Evolutionary conservation across 2,113 vertebrate species (phyloP).

Genomic region (Vulpes vulpes): DNA sequence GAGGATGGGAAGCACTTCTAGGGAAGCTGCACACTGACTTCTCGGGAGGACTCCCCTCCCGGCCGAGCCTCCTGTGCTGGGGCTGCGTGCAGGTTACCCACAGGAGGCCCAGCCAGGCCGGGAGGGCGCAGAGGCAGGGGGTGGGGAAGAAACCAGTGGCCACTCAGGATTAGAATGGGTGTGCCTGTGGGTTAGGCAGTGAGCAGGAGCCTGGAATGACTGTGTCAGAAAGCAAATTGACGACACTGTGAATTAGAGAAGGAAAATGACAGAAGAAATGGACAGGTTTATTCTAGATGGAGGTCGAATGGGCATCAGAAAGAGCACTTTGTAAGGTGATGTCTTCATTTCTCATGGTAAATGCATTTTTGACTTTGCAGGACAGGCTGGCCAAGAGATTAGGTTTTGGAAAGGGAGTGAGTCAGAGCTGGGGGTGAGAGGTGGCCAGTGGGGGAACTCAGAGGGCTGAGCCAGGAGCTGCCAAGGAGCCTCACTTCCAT

Average conservation of each 20-base stretch:
- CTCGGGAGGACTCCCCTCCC: slow-evolving; percentile 78
- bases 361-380: slow-evolving; percentile 77
- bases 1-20: slow-evolving; percentile 46
- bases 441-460: neutral
- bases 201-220: slow-evolving; percentile 78
- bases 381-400: slow-evolving; percentile 24
- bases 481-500: neutral
- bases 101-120: neutral
- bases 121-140: neutral
- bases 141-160: neutral
- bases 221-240: slow-evolving; percentile 87
- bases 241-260: slow-evolving; percentile 84
- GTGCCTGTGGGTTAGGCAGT: slow-evolving; percentile 79
- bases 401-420: neutral
- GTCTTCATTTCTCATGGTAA: slow-evolving; percentile 83
- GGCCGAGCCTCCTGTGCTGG: neutral
- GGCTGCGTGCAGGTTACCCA: neutral
- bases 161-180: slow-evolving; percentile 79
- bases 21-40: slow-evolving; percentile 77
- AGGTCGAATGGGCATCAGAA: slow-evolving; percentile 73
- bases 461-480: neutral
- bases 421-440: neutral
- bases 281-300: slow-evolving; percentile 83
- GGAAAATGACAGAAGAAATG: slow-evolving; percentile 80
- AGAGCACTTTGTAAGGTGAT: slow-evolving; percentile 80